These are phyloP conservation scores for Coluber constrictor DNA, from an alignment of 2,797 vertebrate species.

Conservation along the genomic window DNA sequence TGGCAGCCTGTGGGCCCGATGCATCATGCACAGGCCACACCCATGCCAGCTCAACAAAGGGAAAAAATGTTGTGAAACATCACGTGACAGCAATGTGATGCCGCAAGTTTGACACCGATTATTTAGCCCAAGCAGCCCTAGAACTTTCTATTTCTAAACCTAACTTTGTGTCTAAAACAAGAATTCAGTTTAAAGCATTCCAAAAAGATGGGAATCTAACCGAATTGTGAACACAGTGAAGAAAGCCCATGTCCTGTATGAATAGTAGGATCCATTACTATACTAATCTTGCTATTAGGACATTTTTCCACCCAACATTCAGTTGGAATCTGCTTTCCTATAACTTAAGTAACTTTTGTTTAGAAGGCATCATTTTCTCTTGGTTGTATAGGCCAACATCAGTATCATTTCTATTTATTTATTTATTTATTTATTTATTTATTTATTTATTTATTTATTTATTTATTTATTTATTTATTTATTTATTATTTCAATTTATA, in stretches of 20 bases:
- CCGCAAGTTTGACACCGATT: too few species aligned
- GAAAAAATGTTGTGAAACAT: too few species aligned
- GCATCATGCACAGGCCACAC: too few species aligned
- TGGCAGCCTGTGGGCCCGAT: too few species aligned
- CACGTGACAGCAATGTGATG: too few species aligned
- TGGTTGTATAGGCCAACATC: neutral
- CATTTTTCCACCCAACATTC: neutral
- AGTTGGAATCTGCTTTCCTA: neutral
- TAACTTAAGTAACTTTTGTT: neutral
- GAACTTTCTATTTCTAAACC: neutral
- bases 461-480: too few species aligned
- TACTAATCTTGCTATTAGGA: neutral
- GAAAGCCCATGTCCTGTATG: neutral
- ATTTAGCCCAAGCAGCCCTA: neutral
- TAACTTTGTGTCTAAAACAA: neutral
- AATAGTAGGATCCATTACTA: neutral
- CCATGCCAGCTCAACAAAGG: too few species aligned
- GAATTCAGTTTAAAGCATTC: neutral
- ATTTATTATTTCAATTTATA: too few species aligned
- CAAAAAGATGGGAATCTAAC: neutral
- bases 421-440: too few species aligned
- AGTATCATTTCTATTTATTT: neutral
- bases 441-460: too few species aligned
- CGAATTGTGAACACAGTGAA: neutral
- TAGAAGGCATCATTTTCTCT: neutral